These are phyloP conservation scores for Telenomus remus DNA, from an alignment of 1,140 invertebrate genomes.

Conservation along the genomic window DNA sequence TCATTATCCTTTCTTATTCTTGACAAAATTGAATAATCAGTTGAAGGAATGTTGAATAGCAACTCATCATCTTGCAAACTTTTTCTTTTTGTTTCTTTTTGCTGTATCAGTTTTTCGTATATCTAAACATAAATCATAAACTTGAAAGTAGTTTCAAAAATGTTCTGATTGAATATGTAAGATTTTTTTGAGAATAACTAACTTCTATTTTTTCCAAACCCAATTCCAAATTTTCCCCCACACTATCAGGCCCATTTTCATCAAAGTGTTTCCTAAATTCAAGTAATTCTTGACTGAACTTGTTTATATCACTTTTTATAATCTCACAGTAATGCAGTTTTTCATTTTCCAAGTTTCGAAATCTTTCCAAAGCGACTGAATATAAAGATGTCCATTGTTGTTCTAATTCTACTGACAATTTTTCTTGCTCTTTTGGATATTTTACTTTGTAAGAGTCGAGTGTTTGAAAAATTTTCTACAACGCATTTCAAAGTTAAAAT, in stretches of 20 bases:
- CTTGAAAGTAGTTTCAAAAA: too few species aligned
- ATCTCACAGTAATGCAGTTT: constrained; percentile 85
- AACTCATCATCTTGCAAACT: constrained; percentile 87
- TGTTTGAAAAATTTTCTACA: constrained; percentile 65
- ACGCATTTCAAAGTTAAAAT: too few species aligned
- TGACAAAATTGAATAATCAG: constrained; percentile 86
- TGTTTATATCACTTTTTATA: constrained; percentile 82
- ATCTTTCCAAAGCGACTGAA: constrained; percentile 80
- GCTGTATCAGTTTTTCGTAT: constrained; percentile 81
- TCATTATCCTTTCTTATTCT: constrained; percentile 83
- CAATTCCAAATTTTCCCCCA: constrained; percentile 84
- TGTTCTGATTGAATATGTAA: neutral
- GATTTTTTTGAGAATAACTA: neutral
- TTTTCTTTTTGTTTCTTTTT: constrained; percentile 80
- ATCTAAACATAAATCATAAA: constrained; percentile 68
- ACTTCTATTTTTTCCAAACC: constrained; percentile 82
- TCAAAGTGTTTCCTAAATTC: constrained; percentile 85
- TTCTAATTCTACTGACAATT: constrained; percentile 79
- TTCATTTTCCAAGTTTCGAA: constrained; percentile 82
- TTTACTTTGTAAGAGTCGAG: constrained; percentile 66
- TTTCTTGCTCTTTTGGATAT: constrained; percentile 74
- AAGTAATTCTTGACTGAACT: constrained; percentile 81
- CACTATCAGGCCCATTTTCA: constrained; percentile 84
- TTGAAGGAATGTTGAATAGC: constrained; percentile 89
- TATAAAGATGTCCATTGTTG: constrained; percentile 82